These are phyloP conservation scores for Serranus cabrilla DNA, from an alignment of 2,797 vertebrate genomes.

Conservation along the genomic window DNA sequence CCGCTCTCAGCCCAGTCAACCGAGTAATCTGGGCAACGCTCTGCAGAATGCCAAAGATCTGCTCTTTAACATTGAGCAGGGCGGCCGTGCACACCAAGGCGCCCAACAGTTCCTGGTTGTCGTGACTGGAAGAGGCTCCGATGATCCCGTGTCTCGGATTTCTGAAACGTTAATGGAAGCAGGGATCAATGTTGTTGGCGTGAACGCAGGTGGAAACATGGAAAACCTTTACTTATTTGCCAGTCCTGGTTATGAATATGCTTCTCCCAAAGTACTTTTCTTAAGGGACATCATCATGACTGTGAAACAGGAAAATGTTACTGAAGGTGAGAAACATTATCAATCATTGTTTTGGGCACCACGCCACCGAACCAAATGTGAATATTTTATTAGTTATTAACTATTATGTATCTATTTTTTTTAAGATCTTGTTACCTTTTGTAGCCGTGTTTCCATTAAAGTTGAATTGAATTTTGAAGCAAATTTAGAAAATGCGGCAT, in stretches of 20 bases:
- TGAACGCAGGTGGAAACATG: conserved; percentile 64
- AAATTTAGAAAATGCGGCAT: no score
- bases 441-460: no score
- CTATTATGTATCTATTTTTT: no score
- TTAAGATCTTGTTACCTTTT: no score
- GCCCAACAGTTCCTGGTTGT: conserved; percentile 79
- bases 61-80: conserved; percentile 75
- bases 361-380: no score
- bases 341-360: not conserved
- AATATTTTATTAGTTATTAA: no score
- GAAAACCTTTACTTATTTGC: conserved; percentile 56
- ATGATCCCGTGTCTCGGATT: conserved; percentile 41
- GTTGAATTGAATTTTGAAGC: no score
- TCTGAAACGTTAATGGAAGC: conserved; percentile 55
- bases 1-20: conserved; percentile 13
- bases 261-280: not conserved
- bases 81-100: conserved; percentile 79
- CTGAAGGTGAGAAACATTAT: conserved; percentile 44
- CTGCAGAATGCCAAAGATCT: conserved; percentile 67
- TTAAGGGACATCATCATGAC: not conserved
- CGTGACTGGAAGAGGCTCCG: conserved; percentile 74
- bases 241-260: conserved; percentile 42
- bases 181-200: conserved; percentile 75
- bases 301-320: rapidly evolving
- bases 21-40: conserved; percentile 67